phyloP scores from a whole-genome alignment of 2,888 invertebrate species.

The Malthinus flaveolus region DNA sequence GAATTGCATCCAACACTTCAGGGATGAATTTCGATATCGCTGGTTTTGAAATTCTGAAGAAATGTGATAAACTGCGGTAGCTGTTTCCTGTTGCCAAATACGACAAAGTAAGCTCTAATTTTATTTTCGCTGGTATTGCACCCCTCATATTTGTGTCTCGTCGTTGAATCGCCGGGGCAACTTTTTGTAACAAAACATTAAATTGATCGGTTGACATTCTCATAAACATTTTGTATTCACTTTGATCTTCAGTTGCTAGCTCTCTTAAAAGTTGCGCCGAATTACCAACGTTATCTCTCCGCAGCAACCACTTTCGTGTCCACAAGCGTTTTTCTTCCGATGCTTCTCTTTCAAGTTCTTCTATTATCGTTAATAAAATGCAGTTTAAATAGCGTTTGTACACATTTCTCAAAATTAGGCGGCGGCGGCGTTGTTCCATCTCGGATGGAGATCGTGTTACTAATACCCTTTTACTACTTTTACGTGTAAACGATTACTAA shows the following conservation, averaged over 20 bases:
- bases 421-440: too few relatives aligned
- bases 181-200: slow-evolving; percentile 4
- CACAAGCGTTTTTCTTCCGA: too few relatives aligned
- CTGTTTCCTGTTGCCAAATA: slow-evolving; percentile 40
- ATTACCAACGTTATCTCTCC: background rate
- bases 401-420: too few relatives aligned
- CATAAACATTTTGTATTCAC: slow-evolving; percentile 6
- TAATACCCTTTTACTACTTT: too few relatives aligned
- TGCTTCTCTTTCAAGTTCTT: too few relatives aligned
- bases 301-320: background rate
- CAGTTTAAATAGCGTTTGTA: too few relatives aligned
- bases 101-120: slow-evolving; percentile 41
- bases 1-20: background rate
- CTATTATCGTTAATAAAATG: too few relatives aligned
- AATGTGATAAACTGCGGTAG: slow-evolving; percentile 35
- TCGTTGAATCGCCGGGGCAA: background rate
- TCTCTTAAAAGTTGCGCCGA: background rate
- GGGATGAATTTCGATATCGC: too few relatives aligned
- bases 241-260: slow-evolving; percentile 2
- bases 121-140: slow-evolving; percentile 40
- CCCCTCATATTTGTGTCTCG: slow-evolving; percentile 37
- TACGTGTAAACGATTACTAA: too few relatives aligned
- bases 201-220: slow-evolving; percentile 7
- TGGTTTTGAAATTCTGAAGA: too few relatives aligned
- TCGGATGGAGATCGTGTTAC: too few relatives aligned